phyloP scores from a whole-genome alignment of 1,140 invertebrate species.

The Anastrepha obliqua region DNA sequence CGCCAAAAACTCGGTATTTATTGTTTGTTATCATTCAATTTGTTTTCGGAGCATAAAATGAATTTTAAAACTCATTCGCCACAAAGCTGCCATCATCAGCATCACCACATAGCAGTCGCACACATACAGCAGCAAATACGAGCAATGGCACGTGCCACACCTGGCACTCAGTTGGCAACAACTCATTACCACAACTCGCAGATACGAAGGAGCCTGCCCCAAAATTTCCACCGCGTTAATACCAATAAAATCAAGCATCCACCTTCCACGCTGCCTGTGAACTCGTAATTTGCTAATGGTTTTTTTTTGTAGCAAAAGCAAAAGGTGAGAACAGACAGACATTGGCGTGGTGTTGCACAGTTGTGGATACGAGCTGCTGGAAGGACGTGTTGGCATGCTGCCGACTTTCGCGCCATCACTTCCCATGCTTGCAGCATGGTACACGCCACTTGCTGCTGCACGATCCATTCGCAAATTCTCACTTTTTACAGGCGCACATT shows the following conservation, averaged over 20 bases:
- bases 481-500: background rate
- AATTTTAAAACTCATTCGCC: conserved; percentile 30
- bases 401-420: background rate
- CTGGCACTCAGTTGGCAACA: conserved; percentile 31
- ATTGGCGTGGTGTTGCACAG: background rate
- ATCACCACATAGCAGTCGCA: background rate
- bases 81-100: conserved; percentile 4
- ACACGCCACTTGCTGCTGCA: background rate
- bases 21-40: conserved; percentile 37
- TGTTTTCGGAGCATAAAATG: conserved; percentile 9
- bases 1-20: background rate
- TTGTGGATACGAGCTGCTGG: background rate
- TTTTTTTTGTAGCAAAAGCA: background rate
- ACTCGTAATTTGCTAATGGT: background rate
- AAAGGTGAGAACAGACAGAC: background rate
- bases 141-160: conserved; percentile 23
- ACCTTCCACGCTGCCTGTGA: background rate
- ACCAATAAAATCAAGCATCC: conserved; percentile 27
- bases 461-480: conserved; percentile 21
- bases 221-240: background rate
- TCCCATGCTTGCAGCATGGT: background rate
- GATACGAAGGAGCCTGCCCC: background rate
- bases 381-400: conserved; percentile 38
- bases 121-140: background rate
- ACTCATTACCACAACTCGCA: background rate